Percentiles rank a stretch among this genome's conserved stretches.
Evolutionary conservation across 2,113 vertebrate genomes (phyloP).

Genomic region (Artemisiospiza belli): DNA sequence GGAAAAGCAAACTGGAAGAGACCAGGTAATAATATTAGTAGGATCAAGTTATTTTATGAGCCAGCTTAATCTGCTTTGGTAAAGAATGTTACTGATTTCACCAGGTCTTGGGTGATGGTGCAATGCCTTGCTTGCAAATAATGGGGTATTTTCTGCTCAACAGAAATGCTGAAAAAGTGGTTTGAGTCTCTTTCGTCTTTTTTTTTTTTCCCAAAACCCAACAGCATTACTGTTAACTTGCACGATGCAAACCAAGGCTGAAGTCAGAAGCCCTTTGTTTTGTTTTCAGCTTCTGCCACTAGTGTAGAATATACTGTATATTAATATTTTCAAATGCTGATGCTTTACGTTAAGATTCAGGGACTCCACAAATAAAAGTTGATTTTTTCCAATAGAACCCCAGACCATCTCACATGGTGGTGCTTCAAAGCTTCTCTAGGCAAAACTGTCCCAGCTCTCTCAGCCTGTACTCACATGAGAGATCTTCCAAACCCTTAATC

Average conservation of each 20-base stretch:
- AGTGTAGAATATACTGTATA: not conserved
- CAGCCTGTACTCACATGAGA: not conserved
- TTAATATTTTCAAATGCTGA: not conserved
- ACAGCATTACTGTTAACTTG: not conserved
- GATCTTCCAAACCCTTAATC: not conserved
- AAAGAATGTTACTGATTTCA: not conserved
- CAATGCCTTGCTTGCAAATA: not conserved
- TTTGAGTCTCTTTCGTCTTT: not conserved
- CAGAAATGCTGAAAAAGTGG: not conserved
- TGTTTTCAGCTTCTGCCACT: not conserved
- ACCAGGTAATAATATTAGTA: conserved; percentile 70
- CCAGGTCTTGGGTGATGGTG: not conserved
- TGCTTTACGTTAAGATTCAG: not conserved
- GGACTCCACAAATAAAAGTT: not conserved
- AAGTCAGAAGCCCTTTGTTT: not conserved
- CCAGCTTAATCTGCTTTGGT: not conserved
- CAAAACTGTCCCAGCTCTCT: not conserved
- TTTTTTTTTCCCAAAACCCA: not conserved
- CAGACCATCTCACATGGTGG: not conserved
- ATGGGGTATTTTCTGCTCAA: not conserved
- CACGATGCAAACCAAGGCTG: not conserved
- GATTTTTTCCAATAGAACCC: not conserved
- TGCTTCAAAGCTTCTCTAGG: not conserved
- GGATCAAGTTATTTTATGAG: not conserved
- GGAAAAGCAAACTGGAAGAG: conserved; percentile 74